Conservation (phyloP, 92 coral and sea anemone species). For the Heliopora coerulea region DNA sequence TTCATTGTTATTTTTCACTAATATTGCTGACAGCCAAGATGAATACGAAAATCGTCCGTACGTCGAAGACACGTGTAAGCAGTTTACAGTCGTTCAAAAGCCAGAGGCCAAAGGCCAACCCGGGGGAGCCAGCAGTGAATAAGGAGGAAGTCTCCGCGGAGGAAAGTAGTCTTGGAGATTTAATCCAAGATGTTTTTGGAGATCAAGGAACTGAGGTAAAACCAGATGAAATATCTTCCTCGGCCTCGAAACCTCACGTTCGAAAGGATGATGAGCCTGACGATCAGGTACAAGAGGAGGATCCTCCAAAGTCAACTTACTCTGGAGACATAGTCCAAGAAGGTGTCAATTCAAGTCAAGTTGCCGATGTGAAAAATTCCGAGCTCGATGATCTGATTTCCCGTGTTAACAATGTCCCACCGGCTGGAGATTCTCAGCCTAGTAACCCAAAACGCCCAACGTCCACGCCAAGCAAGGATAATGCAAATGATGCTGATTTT, state of each 20-base stretch:
- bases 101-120: not conserved
- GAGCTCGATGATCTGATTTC: constrained; percentile 34
- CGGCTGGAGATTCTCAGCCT: not conserved
- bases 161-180: constrained; percentile 25
- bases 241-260: constrained; percentile 24
- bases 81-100: not conserved
- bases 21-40: no score
- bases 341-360: constrained; percentile 23
- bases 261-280: constrained; percentile 25
- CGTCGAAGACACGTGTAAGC: constrained; percentile 8
- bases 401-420: not conserved
- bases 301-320: constrained; percentile 15
- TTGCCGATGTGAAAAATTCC: not conserved
- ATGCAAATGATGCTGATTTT: constrained; percentile 29
- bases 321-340: constrained; percentile 16
- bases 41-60: constrained; percentile 23
- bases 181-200: constrained; percentile 14
- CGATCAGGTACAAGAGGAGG: not conserved
- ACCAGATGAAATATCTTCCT: not conserved
- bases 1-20: no score
- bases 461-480: constrained; percentile 33
- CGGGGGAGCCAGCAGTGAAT: constrained; percentile 3
- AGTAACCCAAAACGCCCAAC: constrained; percentile 12
- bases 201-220: constrained; percentile 20
- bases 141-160: not conserved